Evolutionary conservation across 2,888 invertebrate genomes (phyloP), one percentile per base, ranked within the genome.

Genomic region (Drosophila ochracea): DNA sequence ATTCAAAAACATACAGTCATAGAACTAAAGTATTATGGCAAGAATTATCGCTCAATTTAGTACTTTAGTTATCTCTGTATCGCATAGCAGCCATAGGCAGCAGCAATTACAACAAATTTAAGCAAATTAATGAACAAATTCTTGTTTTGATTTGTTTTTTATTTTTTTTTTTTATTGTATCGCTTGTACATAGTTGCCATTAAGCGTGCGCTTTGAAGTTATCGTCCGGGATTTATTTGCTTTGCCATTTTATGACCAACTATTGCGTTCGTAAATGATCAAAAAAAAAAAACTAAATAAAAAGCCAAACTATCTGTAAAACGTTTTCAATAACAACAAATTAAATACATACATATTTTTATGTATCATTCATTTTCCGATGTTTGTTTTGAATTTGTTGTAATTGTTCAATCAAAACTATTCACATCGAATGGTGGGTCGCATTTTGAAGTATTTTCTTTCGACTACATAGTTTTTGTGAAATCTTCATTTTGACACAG

Each of bases 101-200:
- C 61, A 72, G 58, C 69, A 81, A 71, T 83, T 82, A 80, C 71
- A 83, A 84, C 68, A 83, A 83, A 74, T 69, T 73, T 52, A 55
- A 39, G 57, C 71, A 79, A 82, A 84, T 77, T 65, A 80, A 73
- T 65, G 71, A 62, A 74, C 25, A 57, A 59, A 60, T 68, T 58
- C 47, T 37, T 58, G 47, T 47, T 47, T 47, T 47, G 21, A 7
- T 47, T 47, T 21, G 13, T 16, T 54, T 25, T 1, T 25, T 25
- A 1, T 25, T 53, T 3, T 21, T n/a, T 31, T 31, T 13, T 21
- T 21, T 21, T 53, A 11, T 5, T 52, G 21, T 53, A 6, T 10
- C n/a, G 13, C 10, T 25, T 28, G n/a, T 55, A 28, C 37, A 55
- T 39, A 37, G 62, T 63, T 71, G 52, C 66, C 63, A 16, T 53